Base-by-base conservation (phyloP, 2,797 vertebrate species). In the Rhinophrynus dorsalis region DNA sequence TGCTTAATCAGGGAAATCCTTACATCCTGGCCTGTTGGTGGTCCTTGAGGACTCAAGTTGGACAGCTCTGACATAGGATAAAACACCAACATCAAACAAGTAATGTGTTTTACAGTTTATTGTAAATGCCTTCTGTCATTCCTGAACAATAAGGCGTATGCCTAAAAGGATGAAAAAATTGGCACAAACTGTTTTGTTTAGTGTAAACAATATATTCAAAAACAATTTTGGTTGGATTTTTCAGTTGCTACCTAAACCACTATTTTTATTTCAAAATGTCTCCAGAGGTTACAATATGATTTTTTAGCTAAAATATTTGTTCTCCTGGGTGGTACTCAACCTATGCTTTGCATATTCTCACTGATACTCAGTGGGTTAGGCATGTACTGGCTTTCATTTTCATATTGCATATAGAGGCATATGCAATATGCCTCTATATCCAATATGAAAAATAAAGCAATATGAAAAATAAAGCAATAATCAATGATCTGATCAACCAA, bases 181-280 rank as follows among this genome's bases (percentile, higher is more conserved):
- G 65, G 57, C 42, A 55, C 29, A 70, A 29, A 18, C 26, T 55
- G 57, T 57, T 12, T 51, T 50, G 50, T 4, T 57, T 30, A 64
- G 51, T 12, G 44, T 37, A 29, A 47, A 37, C 32, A 3, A 1
- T 32, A 7, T 32, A 11, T 35, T 2, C 32, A 35, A 4, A 35
- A 35, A 10, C 1, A 9, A 7, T 10, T 10, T 10, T 10, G 6
- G 9, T 35, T 35, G 13, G 32, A 9, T 35, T 35, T 10, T 35
- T n/a, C n/a, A n/a, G 32, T 9, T 35, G 2, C 32, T 3, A 35
- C 9, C 9, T 9, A 3, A 12, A 2, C 3, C 9, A 10, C 32
- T 35, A 35, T 9, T 35, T 12, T 12, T 55, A 63, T 71, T 64
- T 57, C 6, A 48, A 38, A 42, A 38, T 30, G 11, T 33, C 55